Evolutionary conservation across 2,113 vertebrate genomes (phyloP), one percentile per base, ranked within the genome.

Genomic region (Grantiella picta): DNA sequence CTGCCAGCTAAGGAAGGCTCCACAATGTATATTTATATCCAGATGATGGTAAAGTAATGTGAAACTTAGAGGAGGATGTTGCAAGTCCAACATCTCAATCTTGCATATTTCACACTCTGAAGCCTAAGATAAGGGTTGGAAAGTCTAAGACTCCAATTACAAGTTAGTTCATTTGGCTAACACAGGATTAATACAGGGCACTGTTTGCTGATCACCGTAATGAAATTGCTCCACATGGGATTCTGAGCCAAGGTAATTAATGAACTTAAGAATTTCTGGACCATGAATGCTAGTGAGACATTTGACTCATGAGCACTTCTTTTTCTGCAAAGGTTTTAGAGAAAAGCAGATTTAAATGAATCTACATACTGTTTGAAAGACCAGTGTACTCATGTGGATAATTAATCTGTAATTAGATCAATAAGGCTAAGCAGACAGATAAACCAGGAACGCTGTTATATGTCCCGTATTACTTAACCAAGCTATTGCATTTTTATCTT

Each of bases 331-430:
- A 68, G 22, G 25, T 79, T 96, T 89, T 85, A 95, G 59, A 85
- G 21, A 33, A 92, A 85, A 50, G 61, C 12, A 85, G 77, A 82
- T 72, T 94, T 69, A 92, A 89, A 89, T 76, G 31, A 3, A 25
- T 72, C 40, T 68, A 78, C 47, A 72, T 65, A 69, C 25, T 42
- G 16, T 53, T 57, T 28, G 92, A 80, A 89, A 86, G 57, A 84
- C 44, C 40, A 89, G 53, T 42, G 53, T 78, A 94, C 33, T 63
- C 93, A 86, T 81, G 78, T 61, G 66, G 53, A 96, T 95, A 95
- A 95, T 95, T 87, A 94, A 91, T 87, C 81, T 76, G n/a, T 84
- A 91, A 89, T 96, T 85, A 92, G 78, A 92, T 95, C 89, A 91
- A 86, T 95, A 88, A 85, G 53, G 75, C 24, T 94, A 95, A 95